Conservation (phyloP, 1,140 invertebrate genomes). For the Apis florea region DNA sequence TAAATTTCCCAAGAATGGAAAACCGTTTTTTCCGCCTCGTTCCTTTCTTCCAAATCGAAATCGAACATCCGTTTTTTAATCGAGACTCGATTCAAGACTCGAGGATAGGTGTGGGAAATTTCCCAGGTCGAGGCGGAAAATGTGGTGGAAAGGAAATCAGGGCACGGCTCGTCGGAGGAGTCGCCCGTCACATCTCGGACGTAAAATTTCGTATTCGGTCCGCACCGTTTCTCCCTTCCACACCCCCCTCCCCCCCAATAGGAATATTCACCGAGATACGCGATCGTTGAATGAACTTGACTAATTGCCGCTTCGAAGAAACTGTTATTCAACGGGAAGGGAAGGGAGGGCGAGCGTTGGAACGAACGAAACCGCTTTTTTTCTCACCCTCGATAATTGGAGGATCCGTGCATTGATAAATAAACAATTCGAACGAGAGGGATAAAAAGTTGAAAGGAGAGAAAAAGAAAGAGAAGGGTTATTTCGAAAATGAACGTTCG, state of each 20-base stretch:
- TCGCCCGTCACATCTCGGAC: not conserved
- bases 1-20: no score
- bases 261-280: slow-evolving; percentile 5
- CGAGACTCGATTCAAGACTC: not conserved
- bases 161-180: not conserved
- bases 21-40: no score
- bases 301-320: slow-evolving; percentile 4
- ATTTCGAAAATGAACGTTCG: not conserved
- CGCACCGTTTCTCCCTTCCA: not conserved
- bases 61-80: not conserved
- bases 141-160: not conserved
- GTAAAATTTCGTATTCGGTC: not conserved
- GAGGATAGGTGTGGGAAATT: not conserved
- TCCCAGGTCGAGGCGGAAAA: not conserved
- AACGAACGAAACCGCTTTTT: not conserved
- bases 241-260: not conserved
- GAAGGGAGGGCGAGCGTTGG: no score
- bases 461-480: not conserved
- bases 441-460: not conserved
- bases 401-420: not conserved
- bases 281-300: slow-evolving; percentile 12
- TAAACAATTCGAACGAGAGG: no score
- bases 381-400: not conserved
- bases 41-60: no score
- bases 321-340: not conserved